Evolutionary conservation across 2,888 invertebrate species (phyloP).

Genomic region (Taenaris catops): DNA sequence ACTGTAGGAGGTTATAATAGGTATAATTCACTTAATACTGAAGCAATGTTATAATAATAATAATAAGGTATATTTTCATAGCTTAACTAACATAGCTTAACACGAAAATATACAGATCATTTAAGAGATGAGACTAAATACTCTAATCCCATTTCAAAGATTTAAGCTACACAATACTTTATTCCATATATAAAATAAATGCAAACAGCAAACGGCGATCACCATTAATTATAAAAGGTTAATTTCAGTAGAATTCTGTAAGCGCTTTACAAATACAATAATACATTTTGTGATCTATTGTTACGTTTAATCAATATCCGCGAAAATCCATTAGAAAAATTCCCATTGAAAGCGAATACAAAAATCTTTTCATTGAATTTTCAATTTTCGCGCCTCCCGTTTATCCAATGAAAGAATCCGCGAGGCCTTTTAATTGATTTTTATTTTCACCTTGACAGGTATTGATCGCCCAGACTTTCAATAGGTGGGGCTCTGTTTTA

Average conservation of each 20-base stretch:
- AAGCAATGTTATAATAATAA: too few species aligned
- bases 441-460: slow-evolving; percentile 65
- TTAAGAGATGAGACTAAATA: too few species aligned
- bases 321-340: slow-evolving; percentile 46
- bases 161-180: too few species aligned
- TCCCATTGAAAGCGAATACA: slow-evolving; percentile 45
- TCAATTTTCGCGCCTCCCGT: slow-evolving; percentile 62
- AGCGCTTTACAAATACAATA: slow-evolving; percentile 5
- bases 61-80: too few species aligned
- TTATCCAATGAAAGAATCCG: slow-evolving; percentile 60
- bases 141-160: too few species aligned
- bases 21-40: too few species aligned
- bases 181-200: slow-evolving; percentile 38
- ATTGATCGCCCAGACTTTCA: slow-evolving; percentile 63
- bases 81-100: too few species aligned
- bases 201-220: too few species aligned
- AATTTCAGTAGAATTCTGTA: background rate
- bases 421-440: slow-evolving; percentile 62
- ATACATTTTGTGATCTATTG: slow-evolving; percentile 16
- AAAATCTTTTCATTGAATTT: slow-evolving; percentile 60
- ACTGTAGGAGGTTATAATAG: too few species aligned
- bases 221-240: background rate
- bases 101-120: too few species aligned
- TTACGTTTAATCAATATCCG: slow-evolving; percentile 20
- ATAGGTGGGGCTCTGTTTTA: slow-evolving; percentile 58